Base-by-base conservation (phyloP, 2,888 invertebrate species). In the Dione vanillae region DNA sequence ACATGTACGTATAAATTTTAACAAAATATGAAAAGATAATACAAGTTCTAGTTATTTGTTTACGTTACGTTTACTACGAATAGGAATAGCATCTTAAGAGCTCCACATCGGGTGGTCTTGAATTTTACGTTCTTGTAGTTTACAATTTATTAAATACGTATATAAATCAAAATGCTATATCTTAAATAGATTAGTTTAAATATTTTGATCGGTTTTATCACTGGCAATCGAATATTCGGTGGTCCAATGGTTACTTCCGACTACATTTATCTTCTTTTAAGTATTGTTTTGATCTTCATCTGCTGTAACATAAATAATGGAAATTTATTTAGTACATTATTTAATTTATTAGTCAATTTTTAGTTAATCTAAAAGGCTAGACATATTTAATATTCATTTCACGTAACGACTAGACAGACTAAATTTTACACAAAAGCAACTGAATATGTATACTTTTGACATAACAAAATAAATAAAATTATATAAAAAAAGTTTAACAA, bases 251-350 rank as follows among this genome's bases (percentile, higher is more conserved):
- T 8, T 47, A 52, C 16, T 43, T n/a, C 58, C 41, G 51, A 58
- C 9, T 20, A 35, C 16, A 19, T 40, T 41, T 35, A 35, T 71
- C 64, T 68, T 70, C 70, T 61, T 56, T 65, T 58, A 56, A 65
- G 59, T 40, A 70, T 67, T 40, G 65, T 11, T 64, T 56, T 67
- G 56, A 58, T 41, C 70, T 70, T 68, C 70, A 67, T 73, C 65
- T 59, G 65, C 73, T 73, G 73, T 71, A 73, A 73, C 67, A 73
- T 56, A 70, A 73, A 73, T 16, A 37, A 62, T 16, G n/a, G 65
- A 49, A 19, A 43, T 41, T 20, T 27, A 14, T 67, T 65, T 67
- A 40, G 16, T n/a, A 37, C n/a, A 52, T 9, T 51, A n/a, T 20
- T 16, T 43, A 10, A 27, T 14, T 37, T 37, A 3, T 27, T 27